These are phyloP conservation scores for Tethya wilhelma DNA, from an alignment of 37 sponge, comb jelly and placozoan genomes.

Conservation along the genomic window DNA sequence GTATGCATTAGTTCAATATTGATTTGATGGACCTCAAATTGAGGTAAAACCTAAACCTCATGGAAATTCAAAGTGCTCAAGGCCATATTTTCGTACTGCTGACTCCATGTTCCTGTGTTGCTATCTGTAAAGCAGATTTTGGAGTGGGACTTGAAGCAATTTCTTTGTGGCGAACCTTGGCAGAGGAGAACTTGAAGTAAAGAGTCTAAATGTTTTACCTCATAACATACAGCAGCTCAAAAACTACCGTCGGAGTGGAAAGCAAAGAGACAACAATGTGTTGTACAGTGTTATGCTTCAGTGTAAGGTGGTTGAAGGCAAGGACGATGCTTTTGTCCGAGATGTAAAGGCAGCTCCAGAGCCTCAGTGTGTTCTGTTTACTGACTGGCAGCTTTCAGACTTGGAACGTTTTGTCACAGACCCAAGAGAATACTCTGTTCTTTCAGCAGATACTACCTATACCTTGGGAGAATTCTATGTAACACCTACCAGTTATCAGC, in stretches of 20 bases:
- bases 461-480: slow-evolving; percentile 55
- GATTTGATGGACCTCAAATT: background rate
- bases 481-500: slow-evolving; percentile 35
- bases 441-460: slow-evolving; percentile 46
- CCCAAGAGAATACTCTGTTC: background rate
- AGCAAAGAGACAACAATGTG: slow-evolving; percentile 9
- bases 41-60: background rate
- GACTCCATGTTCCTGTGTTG: slow-evolving; percentile 32
- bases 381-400: slow-evolving; percentile 49
- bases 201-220: slow-evolving; percentile 13
- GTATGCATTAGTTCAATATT: slow-evolving; percentile 3
- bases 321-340: slow-evolving; percentile 23
- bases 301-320: slow-evolving; percentile 48
- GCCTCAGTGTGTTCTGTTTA: slow-evolving; percentile 32
- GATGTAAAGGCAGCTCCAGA: slow-evolving; percentile 65
- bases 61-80: background rate
- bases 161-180: slow-evolving; percentile 11
- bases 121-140: slow-evolving; percentile 22
- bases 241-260: background rate
- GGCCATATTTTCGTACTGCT: slow-evolving; percentile 36
- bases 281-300: slow-evolving; percentile 43
- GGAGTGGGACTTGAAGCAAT: slow-evolving; percentile 24
- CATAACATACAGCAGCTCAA: slow-evolving; percentile 7
- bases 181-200: slow-evolving; percentile 15
- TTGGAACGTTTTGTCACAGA: slow-evolving; percentile 35